Conservation (phyloP, 2,797 vertebrate genomes). For the Semaprochilodus insignis region DNA sequence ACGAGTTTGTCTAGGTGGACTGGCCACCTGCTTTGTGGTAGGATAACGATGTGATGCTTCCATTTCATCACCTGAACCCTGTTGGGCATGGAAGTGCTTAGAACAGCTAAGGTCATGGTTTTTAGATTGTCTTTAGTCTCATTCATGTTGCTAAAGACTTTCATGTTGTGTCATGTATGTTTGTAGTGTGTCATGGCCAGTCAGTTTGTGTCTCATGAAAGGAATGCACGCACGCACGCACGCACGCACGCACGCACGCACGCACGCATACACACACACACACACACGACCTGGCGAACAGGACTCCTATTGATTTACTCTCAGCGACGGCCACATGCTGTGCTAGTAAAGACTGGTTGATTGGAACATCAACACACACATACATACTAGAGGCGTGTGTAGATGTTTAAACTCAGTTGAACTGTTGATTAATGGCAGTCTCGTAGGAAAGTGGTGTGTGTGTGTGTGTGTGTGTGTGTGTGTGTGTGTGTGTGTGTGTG, state of each 20-base stretch:
- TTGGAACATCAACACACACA: neutral
- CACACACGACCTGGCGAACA: neutral
- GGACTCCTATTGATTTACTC: slow-evolving; percentile 36
- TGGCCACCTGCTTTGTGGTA: too few relatives aligned
- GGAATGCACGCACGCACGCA: neutral
- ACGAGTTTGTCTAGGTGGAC: too few relatives aligned
- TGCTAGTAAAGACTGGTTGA: slow-evolving; percentile 26
- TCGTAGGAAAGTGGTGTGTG: too few relatives aligned
- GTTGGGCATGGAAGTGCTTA: neutral
- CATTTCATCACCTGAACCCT: neutral
- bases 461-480: too few relatives aligned
- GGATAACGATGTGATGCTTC: neutral
- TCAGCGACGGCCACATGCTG: slow-evolving; percentile 39
- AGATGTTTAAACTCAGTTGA: neutral
- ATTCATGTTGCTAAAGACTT: neutral
- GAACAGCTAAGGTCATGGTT: neutral
- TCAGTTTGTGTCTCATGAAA: slow-evolving; percentile 3
- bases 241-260: neutral
- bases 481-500: too few relatives aligned
- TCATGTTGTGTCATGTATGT: neutral
- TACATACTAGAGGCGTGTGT: too few relatives aligned
- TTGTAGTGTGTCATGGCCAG: neutral
- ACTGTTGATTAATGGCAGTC: too few relatives aligned
- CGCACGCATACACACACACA: too few relatives aligned
- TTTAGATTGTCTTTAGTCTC: neutral